Conservation (phyloP, 23 tunicate genomes). For the Corella eumyota region DNA sequence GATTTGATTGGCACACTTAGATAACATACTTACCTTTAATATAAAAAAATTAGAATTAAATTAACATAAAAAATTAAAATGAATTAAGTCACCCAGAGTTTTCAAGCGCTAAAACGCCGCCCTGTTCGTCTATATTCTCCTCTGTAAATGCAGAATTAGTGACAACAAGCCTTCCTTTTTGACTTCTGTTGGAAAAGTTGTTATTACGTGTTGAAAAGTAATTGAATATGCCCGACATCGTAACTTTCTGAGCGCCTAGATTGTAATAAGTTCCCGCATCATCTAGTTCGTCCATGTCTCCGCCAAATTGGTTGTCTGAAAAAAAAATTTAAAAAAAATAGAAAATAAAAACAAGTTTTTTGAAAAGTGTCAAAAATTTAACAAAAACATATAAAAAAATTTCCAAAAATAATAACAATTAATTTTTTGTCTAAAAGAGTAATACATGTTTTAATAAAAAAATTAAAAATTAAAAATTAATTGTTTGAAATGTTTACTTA, state of each 20-base stretch:
- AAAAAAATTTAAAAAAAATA: neutral
- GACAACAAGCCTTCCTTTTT: conserved; percentile 81
- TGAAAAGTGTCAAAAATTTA: neutral
- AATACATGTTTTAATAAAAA: too few species aligned
- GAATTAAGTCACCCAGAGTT: conserved; percentile 8
- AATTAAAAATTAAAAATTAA: neutral
- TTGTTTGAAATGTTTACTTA: conserved; percentile 11
- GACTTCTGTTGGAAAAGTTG: conserved; percentile 92
- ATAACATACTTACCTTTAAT: neutral
- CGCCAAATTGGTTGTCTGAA: conserved; percentile 36
- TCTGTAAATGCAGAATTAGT: conserved; percentile 9
- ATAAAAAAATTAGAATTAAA: neutral
- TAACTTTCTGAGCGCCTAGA: conserved; percentile 62
- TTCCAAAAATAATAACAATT: neutral
- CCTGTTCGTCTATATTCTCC: conserved; percentile 27
- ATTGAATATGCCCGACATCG: conserved; percentile 52
- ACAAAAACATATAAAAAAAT: neutral
- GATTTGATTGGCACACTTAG: too few species aligned
- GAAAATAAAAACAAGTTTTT: neutral
- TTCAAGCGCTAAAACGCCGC: conserved; percentile 15
- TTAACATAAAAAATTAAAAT: neutral
- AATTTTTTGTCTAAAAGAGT: too few species aligned
- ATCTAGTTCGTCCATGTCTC: conserved; percentile 82
- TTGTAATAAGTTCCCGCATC: conserved; percentile 91
- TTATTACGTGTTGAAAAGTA: conserved; percentile 94